Conservation (phyloP, 2,888 invertebrate genomes). For the Brenthis ino region DNA sequence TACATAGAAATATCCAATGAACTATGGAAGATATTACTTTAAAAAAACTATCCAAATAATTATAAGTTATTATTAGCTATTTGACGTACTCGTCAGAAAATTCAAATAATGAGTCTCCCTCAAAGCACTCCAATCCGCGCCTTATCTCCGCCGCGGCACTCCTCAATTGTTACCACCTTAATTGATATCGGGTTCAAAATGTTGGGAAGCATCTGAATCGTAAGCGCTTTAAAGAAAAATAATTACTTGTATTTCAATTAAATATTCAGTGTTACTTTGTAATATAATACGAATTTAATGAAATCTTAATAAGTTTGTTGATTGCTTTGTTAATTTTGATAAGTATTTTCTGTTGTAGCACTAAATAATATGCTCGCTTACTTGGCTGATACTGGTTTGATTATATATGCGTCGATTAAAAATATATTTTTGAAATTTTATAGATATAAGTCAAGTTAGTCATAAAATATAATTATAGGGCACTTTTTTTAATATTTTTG, state of each 20-base stretch:
- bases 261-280: no score
- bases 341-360: not conserved
- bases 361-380: no score
- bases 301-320: not conserved
- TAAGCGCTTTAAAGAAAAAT: constrained; percentile 5
- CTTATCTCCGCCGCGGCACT: constrained; percentile 73
- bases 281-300: no score
- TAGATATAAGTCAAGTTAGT: no score
- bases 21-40: no score
- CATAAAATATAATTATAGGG: no score
- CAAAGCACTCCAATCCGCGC: constrained; percentile 59
- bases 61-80: constrained; percentile 68
- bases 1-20: no score
- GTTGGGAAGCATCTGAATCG: constrained; percentile 8
- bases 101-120: constrained; percentile 71
- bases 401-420: no score
- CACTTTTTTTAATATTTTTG: no score
- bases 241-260: not conserved
- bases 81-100: constrained; percentile 75
- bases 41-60: constrained; percentile 46
- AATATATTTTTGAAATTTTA: no score
- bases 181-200: constrained; percentile 30
- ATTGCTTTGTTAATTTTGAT: not conserved
- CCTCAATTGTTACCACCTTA: constrained; percentile 45
- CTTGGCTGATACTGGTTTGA: no score